Evolutionary conservation across 2,888 invertebrate genomes (phyloP).

Genomic region (Nemapogon koenigi): DNA sequence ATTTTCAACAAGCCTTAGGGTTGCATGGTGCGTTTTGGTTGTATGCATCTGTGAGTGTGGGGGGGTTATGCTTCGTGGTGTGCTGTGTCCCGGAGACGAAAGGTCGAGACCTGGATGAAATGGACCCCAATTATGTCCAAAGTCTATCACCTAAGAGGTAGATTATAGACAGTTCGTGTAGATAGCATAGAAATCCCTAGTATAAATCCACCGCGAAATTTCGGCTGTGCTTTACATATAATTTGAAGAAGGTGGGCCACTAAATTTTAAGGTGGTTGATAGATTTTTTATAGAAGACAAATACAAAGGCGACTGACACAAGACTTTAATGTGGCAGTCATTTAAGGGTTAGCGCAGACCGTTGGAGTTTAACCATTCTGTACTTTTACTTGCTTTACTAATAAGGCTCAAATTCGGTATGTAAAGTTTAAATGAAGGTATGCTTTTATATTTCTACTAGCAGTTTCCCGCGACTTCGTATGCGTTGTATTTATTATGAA

Average conservation of each 20-base stretch:
- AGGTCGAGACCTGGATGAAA: conserved; percentile 88
- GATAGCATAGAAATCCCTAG: not conserved
- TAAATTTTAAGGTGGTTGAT: too few species aligned
- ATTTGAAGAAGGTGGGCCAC: conserved; percentile 19
- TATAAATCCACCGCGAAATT: conserved; percentile 44
- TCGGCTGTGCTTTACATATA: conserved; percentile 52
- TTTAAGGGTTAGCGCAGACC: too few species aligned
- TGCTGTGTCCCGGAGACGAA: conserved; percentile 91
- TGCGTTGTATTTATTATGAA: too few species aligned
- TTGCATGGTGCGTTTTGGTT: conserved; percentile 88
- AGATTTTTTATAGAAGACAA: too few species aligned
- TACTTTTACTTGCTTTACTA: too few species aligned
- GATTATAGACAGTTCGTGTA: conserved; percentile 14
- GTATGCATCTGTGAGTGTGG: conserved; percentile 82
- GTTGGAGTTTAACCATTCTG: too few species aligned
- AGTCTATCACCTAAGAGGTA: conserved; percentile 54
- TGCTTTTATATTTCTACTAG: too few species aligned
- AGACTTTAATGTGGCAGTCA: too few species aligned
- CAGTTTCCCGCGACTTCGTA: too few species aligned
- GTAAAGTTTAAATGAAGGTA: too few species aligned
- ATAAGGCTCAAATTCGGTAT: too few species aligned
- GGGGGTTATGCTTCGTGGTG: conserved; percentile 83
- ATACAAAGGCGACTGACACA: too few species aligned
- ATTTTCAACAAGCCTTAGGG: conserved; percentile 77
- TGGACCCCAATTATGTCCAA: conserved; percentile 74